Base-by-base conservation (phyloP, 2,797 vertebrate genomes). In the Chelonia mydas region DNA sequence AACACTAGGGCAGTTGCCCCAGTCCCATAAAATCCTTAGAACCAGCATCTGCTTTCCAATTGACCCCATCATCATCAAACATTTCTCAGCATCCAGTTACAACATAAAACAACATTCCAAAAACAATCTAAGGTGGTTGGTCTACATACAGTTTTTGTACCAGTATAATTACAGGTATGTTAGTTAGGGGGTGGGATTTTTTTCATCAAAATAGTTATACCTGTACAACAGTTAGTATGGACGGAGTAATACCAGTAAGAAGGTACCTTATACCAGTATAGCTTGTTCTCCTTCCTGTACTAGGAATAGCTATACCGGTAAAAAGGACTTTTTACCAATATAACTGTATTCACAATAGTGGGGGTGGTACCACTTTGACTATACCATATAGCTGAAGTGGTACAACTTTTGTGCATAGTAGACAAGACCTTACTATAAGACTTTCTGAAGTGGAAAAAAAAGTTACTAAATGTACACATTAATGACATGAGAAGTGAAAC, bases 401-500 rank as follows among this genome's bases (percentile, higher is more conserved):
- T 51, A 87, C 3, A 93, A 77, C 57, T 91, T 79, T 77, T 82
- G 74, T 83, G 65, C 65, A 65, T 68, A 78, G 11, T 68, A 78
- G 15, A 86, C 51, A 91, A 95, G 61, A 28, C n/a, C 78, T 72
- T 87, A 90, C 82, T 72, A 88, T n/a, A 49, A 81, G n/a, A n/a
- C 51, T 92, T 77, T 83, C 28, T 59, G 13, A 86, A 84, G 90
- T 2, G 93, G 45, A 80, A 88, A 88, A 83, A 95, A 53, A 0
- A 0, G 51, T 78, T 94, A 53, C 61, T 95, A 95, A 93, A 68
- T 76, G 59, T 25, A 61, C 59, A 83, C n/a, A 89, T 17, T 77
- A 81, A 76, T 86, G 68, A 86, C 50, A 92, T 76, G 87, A 86
- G 59, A 95, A 93, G 37, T 85, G 81, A 93, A 93, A 80, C 84